Evolutionary conservation across 2,888 invertebrate genomes (phyloP).

Genomic region (Hyles lineata): DNA sequence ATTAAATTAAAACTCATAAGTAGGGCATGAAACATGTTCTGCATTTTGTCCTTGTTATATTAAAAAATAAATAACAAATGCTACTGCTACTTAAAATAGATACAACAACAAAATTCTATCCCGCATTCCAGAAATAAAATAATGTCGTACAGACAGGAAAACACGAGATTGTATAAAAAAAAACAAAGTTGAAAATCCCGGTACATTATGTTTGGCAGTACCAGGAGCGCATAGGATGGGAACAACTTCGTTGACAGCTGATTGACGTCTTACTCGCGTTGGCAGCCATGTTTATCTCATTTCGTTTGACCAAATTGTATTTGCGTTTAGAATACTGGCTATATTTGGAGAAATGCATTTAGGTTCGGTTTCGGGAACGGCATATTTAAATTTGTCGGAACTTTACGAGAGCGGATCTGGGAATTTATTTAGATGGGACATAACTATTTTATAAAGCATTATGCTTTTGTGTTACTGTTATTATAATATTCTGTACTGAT

Average conservation of each 20-base stretch:
- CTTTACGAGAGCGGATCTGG: conserved; percentile 8
- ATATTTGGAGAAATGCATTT: neutral
- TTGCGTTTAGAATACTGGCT: conserved; percentile 35
- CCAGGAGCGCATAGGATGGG: conserved; percentile 76
- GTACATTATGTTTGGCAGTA: conserved; percentile 70
- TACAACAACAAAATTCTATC: neutral
- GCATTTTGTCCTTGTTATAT: no score
- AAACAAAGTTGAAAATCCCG: conserved; percentile 57
- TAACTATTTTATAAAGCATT: neutral
- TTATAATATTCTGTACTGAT: no score
- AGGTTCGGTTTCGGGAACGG: conserved; percentile 29
- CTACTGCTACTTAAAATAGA: neutral
- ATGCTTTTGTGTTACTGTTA: no score
- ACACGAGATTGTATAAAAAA: conserved; percentile 51
- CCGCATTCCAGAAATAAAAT: conserved; percentile 9
- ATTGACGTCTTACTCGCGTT: conserved; percentile 83
- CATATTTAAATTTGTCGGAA: conserved; percentile 48
- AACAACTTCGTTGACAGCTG: conserved; percentile 80
- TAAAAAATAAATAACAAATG: no score
- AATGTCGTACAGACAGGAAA: conserved; percentile 48
- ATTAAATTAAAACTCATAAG: no score
- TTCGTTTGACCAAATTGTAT: conserved; percentile 54
- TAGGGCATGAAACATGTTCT: no score
- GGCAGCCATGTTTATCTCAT: conserved; percentile 80
- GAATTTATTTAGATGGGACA: neutral